These are phyloP conservation scores for Coenonympha glycerion DNA, from an alignment of 2,888 invertebrate genomes.

Conservation along the genomic window DNA sequence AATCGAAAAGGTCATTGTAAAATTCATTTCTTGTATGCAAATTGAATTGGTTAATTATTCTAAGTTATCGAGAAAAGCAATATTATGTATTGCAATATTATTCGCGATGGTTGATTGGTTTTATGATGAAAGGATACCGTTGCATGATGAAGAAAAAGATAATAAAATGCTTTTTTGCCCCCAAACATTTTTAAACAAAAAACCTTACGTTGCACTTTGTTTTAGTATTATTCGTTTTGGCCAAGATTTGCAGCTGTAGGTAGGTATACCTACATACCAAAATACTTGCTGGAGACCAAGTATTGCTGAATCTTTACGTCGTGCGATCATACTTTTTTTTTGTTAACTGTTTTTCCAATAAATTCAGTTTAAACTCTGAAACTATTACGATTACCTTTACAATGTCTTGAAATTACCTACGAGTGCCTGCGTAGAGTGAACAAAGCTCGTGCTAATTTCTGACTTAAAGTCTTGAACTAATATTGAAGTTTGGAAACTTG, in stretches of 20 bases:
- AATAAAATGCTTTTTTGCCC: not conserved
- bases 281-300: too few species aligned
- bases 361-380: too few species aligned
- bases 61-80: not conserved
- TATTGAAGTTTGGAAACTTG: slow-evolving; percentile 4
- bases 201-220: too few species aligned
- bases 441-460: not conserved
- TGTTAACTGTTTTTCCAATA: too few species aligned
- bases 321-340: too few species aligned
- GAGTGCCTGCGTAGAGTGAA: not conserved
- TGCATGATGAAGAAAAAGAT: not conserved
- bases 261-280: too few species aligned
- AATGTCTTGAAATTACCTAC: too few species aligned
- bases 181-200: too few species aligned
- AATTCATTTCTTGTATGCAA: not conserved
- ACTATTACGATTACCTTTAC: too few species aligned
- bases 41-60: not conserved
- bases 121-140: not conserved
- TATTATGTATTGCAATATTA: not conserved
- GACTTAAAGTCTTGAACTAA: not conserved
- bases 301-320: too few species aligned
- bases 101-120: not conserved
- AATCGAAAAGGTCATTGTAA: not conserved
- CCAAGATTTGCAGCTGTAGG: too few species aligned
- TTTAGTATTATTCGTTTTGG: too few species aligned